phyloP scores from a whole-genome alignment of 2,797 vertebrate species.

The Gymnoscopelus microlampas region DNA sequence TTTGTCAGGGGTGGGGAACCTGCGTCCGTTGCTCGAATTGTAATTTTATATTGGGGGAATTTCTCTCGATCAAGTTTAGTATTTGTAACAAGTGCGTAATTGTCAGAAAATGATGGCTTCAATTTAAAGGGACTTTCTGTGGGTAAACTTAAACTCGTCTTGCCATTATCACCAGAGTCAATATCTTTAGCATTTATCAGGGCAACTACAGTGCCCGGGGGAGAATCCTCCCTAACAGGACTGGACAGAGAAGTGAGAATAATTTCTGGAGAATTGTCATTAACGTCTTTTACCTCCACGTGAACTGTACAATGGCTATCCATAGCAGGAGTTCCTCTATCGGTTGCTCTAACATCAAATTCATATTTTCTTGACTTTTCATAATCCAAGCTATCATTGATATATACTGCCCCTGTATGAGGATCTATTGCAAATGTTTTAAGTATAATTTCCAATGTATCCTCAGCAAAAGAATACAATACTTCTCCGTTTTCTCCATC shows the following conservation, averaged over 20 bases:
- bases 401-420: slow-evolving; percentile 45
- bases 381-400: slow-evolving; percentile 65
- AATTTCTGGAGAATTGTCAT: slow-evolving; percentile 55
- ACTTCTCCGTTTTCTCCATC: slow-evolving; percentile 56
- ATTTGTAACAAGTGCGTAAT: slow-evolving; percentile 62
- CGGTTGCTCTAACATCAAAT: slow-evolving; percentile 60
- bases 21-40: slow-evolving; percentile 78
- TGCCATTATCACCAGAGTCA: slow-evolving; percentile 55
- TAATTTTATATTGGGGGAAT: slow-evolving; percentile 80
- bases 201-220: slow-evolving; percentile 46
- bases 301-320: slow-evolving; percentile 62
- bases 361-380: slow-evolving; percentile 58
- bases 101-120: slow-evolving; percentile 51
- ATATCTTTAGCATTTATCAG: slow-evolving; percentile 55
- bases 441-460: slow-evolving; percentile 52
- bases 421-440: slow-evolving; percentile 59
- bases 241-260: slow-evolving; percentile 29
- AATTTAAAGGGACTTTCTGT: slow-evolving; percentile 44
- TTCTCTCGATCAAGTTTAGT: slow-evolving; percentile 79
- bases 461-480: slow-evolving; percentile 54
- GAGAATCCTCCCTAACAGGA: slow-evolving; percentile 30
- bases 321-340: slow-evolving; percentile 63
- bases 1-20: slow-evolving; percentile 79
- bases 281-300: slow-evolving; percentile 62
- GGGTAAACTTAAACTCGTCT: slow-evolving; percentile 31